Evolutionary conservation across 2,797 vertebrate genomes (phyloP).

Genomic region (Epinephelus coioides): DNA sequence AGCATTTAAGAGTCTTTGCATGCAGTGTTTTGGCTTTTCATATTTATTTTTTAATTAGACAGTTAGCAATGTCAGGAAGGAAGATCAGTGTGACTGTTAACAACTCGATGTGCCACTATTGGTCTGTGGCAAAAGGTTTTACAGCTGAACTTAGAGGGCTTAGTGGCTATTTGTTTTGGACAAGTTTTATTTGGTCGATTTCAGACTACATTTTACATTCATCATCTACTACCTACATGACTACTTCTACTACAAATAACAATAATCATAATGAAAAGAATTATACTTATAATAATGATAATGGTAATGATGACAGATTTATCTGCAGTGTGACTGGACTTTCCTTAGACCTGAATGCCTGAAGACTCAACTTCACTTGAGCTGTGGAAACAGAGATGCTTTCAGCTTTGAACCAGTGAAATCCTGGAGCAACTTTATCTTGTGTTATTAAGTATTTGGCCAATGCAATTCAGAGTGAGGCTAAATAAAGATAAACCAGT

Average conservation of each 20-base stretch:
- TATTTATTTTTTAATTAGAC: slow-evolving; percentile 7
- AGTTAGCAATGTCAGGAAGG: slow-evolving; percentile 29
- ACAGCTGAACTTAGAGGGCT: slow-evolving; percentile 2
- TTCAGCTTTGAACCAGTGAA: neutral
- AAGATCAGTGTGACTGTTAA: slow-evolving; percentile 30
- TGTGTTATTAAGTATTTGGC: neutral
- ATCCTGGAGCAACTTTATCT: neutral
- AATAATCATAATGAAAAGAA: too few relatives aligned
- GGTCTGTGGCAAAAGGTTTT: slow-evolving; percentile 28
- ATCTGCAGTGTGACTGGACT: neutral
- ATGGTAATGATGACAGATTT: too few relatives aligned
- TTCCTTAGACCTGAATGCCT: neutral
- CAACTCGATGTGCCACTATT: slow-evolving; percentile 3
- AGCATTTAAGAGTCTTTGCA: slow-evolving; percentile 10
- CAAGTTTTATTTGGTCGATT: neutral
- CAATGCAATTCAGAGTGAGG: neutral
- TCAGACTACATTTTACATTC: neutral
- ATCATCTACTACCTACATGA: too few relatives aligned
- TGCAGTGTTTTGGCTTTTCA: neutral
- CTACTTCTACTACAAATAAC: too few relatives aligned
- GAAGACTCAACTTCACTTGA: neutral
- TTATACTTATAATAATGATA: too few relatives aligned
- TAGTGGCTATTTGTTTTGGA: neutral
- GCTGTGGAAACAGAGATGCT: neutral
- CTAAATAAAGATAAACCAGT: slow-evolving; percentile 1